Evolutionary conservation across 2,797 vertebrate genomes (phyloP), one percentile per base, ranked within the genome.

Genomic region (Crenichthys baileyi): DNA sequence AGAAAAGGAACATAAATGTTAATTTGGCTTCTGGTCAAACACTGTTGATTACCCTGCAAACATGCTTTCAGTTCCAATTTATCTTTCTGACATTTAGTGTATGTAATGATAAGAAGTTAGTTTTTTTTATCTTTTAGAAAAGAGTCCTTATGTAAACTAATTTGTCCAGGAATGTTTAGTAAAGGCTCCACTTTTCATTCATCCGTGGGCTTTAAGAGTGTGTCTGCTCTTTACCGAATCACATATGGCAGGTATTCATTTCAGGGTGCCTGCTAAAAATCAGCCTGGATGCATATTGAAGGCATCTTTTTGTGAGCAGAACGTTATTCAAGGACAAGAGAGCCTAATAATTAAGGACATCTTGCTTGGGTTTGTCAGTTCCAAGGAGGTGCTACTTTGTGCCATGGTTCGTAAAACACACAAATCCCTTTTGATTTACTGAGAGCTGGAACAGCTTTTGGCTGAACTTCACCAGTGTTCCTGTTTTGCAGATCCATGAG

Each of bases 391-490:
- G 79, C 48, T 73, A 46, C 51, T 77, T 86, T 71, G 80, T 90
- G 88, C 88, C 88, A 90, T 76, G 50, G 73, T n/a, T 83, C 72
- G 81, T 88, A 88, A 70, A 90, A 90, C 77, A 18, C 79, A 81
- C 85, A 72, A 89, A 92, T 93, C 84, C 75, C 56, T 78, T 72
- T 77, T 87, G 85, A 91, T 92, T 83, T 89, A 88, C 77, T 83
- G 77, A 87, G 86, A 74, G 83, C 83, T 80, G 80, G 78, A 81
- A 75, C 63, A 87, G 82, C 85, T 91, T 88, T 91, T 94, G 93
- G 93, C 90, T 90, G 90, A 94, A 93, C 90, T 53, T 82, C n/a
- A 13, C 55, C 78, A 31, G 77, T 83, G 82, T 87, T 91, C 85
- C 85, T 87, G 92, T 86, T 83, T 84, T 74, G 78, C 85, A 81